phyloP scores from a whole-genome alignment of 2,888 invertebrate genomes.

The Dryomyza anilis region DNA sequence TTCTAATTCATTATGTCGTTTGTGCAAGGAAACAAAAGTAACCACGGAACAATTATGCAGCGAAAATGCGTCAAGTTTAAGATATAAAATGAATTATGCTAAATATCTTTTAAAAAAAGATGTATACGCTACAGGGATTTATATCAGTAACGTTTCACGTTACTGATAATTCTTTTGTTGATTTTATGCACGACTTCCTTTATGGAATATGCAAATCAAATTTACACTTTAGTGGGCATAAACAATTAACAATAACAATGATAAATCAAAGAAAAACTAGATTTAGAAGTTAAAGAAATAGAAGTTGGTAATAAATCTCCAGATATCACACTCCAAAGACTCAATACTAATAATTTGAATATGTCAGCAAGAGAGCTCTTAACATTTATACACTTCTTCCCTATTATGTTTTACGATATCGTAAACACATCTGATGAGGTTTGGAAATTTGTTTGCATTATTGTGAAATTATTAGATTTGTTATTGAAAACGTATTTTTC shows the following conservation, averaged over 20 bases:
- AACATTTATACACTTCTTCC: background rate
- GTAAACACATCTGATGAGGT: background rate
- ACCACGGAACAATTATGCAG: background rate
- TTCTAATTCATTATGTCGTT: conserved; percentile 23
- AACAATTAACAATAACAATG: background rate
- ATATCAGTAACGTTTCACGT: conserved; percentile 24
- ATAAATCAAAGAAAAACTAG: background rate
- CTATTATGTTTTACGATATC: background rate
- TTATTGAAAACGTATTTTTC: background rate
- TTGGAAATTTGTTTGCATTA: background rate
- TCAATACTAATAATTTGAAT: background rate
- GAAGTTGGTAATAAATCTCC: background rate
- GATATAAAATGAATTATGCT: conserved; percentile 19
- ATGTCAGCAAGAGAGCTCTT: background rate
- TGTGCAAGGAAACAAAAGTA: conserved; percentile 19
- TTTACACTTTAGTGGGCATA: conserved; percentile 12
- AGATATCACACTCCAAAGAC: background rate
- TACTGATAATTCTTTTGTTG: conserved; percentile 18
- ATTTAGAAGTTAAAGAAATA: background rate
- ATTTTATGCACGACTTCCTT: conserved; percentile 25
- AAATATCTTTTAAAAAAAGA: background rate
- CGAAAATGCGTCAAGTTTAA: background rate
- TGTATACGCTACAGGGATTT: conserved; percentile 19
- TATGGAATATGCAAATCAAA: conserved; percentile 19
- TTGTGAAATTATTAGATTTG: background rate